These are phyloP conservation scores for Prionailurus viverrinus DNA, from an alignment of 2,113 vertebrate genomes.

Conservation along the genomic window DNA sequence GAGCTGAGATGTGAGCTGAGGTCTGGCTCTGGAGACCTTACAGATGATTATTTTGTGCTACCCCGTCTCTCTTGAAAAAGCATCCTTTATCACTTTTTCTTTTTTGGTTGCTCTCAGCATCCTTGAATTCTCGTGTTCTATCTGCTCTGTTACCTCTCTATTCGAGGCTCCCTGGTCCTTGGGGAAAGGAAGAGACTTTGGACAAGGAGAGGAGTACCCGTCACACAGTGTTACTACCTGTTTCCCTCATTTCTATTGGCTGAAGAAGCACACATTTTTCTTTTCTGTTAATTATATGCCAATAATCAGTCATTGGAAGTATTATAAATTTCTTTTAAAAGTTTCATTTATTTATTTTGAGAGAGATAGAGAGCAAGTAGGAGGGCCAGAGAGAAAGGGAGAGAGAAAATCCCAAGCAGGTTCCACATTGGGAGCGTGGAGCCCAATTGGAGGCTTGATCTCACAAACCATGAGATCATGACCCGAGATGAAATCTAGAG, in stretches of 20 bases:
- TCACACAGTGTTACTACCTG: not conserved
- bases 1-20: too few species aligned
- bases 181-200: not conserved
- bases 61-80: not conserved
- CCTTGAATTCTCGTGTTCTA: not conserved
- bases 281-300: not conserved
- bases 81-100: not conserved
- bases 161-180: not conserved
- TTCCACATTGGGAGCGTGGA: not conserved
- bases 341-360: too few species aligned
- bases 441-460: accelerated
- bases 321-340: too few species aligned
- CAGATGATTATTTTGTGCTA: not conserved
- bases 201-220: not conserved
- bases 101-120: not conserved
- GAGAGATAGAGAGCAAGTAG: too few species aligned
- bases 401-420: not conserved
- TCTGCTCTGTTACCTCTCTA: not conserved
- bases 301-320: not conserved
- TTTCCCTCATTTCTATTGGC: not conserved
- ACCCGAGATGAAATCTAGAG: not conserved
- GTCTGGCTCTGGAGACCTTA: not conserved
- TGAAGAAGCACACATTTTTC: not conserved
- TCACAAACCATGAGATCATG: not conserved
- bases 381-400: not conserved